These are phyloP conservation scores for Perognathus longimembris DNA, from an alignment of 2,113 vertebrate species.

Conservation along the genomic window DNA sequence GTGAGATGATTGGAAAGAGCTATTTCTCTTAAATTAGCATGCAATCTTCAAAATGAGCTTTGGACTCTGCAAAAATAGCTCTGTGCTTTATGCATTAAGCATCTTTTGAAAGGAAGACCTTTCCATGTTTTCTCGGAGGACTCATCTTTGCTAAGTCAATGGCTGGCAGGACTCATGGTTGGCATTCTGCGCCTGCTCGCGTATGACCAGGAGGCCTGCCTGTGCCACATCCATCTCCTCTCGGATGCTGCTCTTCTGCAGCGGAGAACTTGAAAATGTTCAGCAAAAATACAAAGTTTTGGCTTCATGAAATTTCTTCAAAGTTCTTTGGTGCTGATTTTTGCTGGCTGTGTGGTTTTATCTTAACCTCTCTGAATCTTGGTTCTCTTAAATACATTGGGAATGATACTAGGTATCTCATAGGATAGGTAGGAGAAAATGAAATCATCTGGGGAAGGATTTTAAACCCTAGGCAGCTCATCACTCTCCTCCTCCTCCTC, in stretches of 20 bases:
- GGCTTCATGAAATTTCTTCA: constrained; percentile 34
- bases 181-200: background rate
- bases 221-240: fast-evolving
- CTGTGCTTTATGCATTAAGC: background rate
- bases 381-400: background rate
- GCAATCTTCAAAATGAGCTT: constrained; percentile 59
- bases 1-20: background rate
- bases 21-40: constrained; percentile 56
- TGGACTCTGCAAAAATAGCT: constrained; percentile 17
- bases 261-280: constrained; percentile 5
- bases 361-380: constrained; percentile 5
- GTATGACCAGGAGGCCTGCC: background rate
- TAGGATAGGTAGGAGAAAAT: background rate
- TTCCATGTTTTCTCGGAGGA: background rate
- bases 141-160: fast-evolving
- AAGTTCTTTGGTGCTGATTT: background rate
- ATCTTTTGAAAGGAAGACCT: constrained; percentile 56
- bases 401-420: background rate
- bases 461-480: background rate
- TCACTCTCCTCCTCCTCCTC: background rate
- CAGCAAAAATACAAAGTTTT: constrained; percentile 53
- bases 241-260: fast-evolving
- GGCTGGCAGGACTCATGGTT: background rate
- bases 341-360: background rate
- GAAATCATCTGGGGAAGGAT: constrained; percentile 6